Evolutionary conservation across 2,797 vertebrate genomes (phyloP).

Genomic region (Acipenser ruthenus): DNA sequence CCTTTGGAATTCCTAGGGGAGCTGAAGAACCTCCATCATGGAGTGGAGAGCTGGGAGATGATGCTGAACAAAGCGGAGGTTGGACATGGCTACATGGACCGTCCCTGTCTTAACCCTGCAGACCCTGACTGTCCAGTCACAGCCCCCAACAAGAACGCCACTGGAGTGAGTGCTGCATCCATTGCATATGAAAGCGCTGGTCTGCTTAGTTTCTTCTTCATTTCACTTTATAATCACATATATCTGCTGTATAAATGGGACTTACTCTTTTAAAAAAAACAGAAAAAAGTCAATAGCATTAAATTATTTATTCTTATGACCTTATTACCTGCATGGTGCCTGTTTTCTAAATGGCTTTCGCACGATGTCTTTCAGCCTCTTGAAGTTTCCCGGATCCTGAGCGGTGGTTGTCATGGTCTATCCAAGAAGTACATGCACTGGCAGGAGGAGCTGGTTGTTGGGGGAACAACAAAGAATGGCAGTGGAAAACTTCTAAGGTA

Average conservation of each 20-base stretch:
- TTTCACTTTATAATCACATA: not conserved
- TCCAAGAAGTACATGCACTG: slow-evolving; percentile 98
- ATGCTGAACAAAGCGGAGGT: slow-evolving; percentile 90
- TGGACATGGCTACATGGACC: slow-evolving; percentile 93
- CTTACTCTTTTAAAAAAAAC: not conserved
- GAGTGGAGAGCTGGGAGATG: slow-evolving; percentile 83
- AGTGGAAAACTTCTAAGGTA: slow-evolving; percentile 90
- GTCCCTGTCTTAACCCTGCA: slow-evolving; percentile 87
- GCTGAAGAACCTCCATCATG: slow-evolving; percentile 68
- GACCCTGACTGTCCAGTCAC: slow-evolving; percentile 86
- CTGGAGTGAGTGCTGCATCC: slow-evolving; percentile 62
- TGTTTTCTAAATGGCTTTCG: slow-evolving; percentile 5
- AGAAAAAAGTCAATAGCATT: not conserved
- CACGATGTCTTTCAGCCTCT: slow-evolving; percentile 62
- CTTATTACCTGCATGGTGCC: slow-evolving; percentile 11
- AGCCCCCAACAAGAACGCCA: slow-evolving; percentile 92
- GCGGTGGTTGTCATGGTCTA: slow-evolving; percentile 86
- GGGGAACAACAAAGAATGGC: slow-evolving; percentile 86
- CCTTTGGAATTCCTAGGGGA: slow-evolving; percentile 86
- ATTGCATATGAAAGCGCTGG: not conserved
- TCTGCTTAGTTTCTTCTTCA: not conserved
- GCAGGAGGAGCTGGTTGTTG: slow-evolving; percentile 94
- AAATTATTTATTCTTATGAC: not conserved
- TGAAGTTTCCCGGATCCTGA: slow-evolving; percentile 78
- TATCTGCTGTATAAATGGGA: not conserved